Base-by-base conservation (phyloP, 2,797 vertebrate species). In the Oophaga sylvatica region DNA sequence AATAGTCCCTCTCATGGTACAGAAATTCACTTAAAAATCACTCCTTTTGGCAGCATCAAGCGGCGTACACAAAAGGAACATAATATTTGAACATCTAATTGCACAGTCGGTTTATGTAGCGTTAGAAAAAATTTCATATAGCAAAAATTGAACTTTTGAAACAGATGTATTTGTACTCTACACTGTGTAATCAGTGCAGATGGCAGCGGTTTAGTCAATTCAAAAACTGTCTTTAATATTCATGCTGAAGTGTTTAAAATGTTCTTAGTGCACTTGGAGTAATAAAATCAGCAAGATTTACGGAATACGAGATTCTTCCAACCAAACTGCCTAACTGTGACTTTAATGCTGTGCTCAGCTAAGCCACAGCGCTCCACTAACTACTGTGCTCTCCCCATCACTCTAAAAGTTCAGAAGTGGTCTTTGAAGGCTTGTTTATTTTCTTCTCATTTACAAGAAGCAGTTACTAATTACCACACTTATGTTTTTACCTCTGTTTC, bases 71-170 rank as follows among this genome's bases (percentile, higher is more conserved):
- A 83, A 89, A 89, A 79, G 65, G 75, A 86, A 79, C 80, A 83
- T 86, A 89, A 89, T 86, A 89, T 83, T 89, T 89, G 71, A 89
- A 73, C 84, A 86, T 86, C 73, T 89, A 86, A 89, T 89, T 86
- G 80, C 80, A 71, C 88, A 86, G 88, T 89, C 83, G 88, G 84
- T 89, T 86, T 89, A 86, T 71, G 56, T 63, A 86, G 63, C 63
- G 26, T 71, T 89, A 83, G 80, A 86, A 86, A 73, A 87, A 89
- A 86, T 86, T 73, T 86, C 41, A 89, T 79, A 83, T 83, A 89
- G 88, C 80, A 89, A 89, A 86, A 80, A 73, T 86, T 83, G 35
- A 86, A 86, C 80, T 89, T 86, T 86, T 79, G 88, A 89, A 89
- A 86, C 84, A 86, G 88, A 89, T 89, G 84, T 86, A 89, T 89